These are phyloP conservation scores for Macropodus opercularis DNA, from an alignment of 2,797 vertebrate genomes.

Conservation along the genomic window DNA sequence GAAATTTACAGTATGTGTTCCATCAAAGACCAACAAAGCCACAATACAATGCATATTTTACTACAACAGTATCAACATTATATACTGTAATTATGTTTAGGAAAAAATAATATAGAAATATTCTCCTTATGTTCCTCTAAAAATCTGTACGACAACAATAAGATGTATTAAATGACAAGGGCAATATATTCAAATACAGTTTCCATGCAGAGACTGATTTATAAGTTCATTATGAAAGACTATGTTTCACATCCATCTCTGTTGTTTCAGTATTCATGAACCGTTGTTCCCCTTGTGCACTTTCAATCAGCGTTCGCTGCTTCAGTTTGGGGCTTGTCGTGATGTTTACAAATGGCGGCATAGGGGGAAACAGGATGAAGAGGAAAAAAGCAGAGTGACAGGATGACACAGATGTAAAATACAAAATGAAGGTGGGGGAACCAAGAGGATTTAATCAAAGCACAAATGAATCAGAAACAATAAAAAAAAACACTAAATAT, in stretches of 20 bases:
- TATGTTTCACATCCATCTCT: conserved; percentile 57
- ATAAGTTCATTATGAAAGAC: conserved; percentile 61
- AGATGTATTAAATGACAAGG: conserved; percentile 29
- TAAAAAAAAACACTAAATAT: conserved; percentile 5
- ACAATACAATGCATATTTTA: too few species aligned
- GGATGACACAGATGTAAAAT: conserved; percentile 32
- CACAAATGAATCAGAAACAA: conserved; percentile 20
- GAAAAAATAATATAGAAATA: neutral
- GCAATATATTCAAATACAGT: conserved; percentile 21
- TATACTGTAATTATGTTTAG: too few species aligned
- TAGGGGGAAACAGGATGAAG: conserved; percentile 8
- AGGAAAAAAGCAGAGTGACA: conserved; percentile 9
- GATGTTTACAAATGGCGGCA: conserved; percentile 55
- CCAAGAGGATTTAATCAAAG: conserved; percentile 48
- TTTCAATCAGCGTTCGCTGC: conserved; percentile 45
- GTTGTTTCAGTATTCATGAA: conserved; percentile 57
- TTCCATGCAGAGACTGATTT: conserved; percentile 52
- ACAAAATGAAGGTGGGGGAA: conserved; percentile 27
- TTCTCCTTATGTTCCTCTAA: neutral
- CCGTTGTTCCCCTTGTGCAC: conserved; percentile 43
- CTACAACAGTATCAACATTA: too few species aligned
- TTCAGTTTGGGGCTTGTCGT: conserved; percentile 25
- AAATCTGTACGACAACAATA: conserved; percentile 37
- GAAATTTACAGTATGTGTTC: too few species aligned
- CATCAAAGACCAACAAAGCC: too few species aligned